Evolutionary conservation across 1,140 invertebrate genomes (phyloP).

Genomic region (Aplysia californica): DNA sequence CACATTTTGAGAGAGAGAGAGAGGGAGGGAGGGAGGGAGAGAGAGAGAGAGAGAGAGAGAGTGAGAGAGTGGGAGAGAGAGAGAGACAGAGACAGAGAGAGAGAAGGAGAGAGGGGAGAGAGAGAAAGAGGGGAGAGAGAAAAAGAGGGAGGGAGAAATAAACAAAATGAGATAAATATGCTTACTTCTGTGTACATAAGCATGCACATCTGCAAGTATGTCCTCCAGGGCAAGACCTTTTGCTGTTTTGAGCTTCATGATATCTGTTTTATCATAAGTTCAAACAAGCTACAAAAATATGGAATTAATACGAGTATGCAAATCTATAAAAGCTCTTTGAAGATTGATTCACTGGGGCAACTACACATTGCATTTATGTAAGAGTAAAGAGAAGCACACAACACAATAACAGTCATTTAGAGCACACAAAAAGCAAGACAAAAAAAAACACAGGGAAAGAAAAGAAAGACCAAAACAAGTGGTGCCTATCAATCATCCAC

Average conservation of each 20-base stretch:
- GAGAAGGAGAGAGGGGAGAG: neutral
- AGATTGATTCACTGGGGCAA: too few relatives aligned
- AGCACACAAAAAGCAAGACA: slow-evolving; percentile 11
- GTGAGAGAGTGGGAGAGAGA: neutral
- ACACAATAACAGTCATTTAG: neutral
- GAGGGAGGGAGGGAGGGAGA: neutral
- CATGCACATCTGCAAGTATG: slow-evolving; percentile 89
- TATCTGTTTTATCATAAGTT: slow-evolving; percentile 71
- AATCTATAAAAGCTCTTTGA: neutral
- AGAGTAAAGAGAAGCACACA: neutral
- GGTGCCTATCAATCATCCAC: too few relatives aligned
- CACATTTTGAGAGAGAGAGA: slow-evolving; percentile 6
- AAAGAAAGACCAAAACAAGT: too few relatives aligned
- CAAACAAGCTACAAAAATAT: neutral
- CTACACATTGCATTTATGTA: too few relatives aligned
- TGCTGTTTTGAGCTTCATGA: slow-evolving; percentile 82
- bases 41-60: slow-evolving; percentile 3
- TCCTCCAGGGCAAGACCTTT: slow-evolving; percentile 92
- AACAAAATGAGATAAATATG: slow-evolving; percentile 49
- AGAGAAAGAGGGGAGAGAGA: neutral
- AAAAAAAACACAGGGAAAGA: neutral
- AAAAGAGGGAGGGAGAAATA: neutral
- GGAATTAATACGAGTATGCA: neutral
- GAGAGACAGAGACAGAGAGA: neutral
- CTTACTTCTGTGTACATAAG: slow-evolving; percentile 87